phyloP scores from a whole-genome alignment of 2,113 vertebrate genomes.

The Pachyramphus minor region DNA sequence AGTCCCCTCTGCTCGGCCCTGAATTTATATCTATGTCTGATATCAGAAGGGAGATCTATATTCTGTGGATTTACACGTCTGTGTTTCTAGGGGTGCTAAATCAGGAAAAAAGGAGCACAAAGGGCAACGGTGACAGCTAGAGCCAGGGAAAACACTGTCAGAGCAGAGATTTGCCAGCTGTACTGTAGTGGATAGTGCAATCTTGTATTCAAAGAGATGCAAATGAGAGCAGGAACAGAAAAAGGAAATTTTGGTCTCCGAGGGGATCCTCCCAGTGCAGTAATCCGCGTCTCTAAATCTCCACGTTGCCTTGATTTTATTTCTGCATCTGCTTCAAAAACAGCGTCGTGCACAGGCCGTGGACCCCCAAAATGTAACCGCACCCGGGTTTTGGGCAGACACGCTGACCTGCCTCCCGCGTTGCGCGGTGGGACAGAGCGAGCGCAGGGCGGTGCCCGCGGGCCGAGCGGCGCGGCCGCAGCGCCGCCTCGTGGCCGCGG shows the following conservation, averaged over 20 bases:
- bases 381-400: rapidly evolving
- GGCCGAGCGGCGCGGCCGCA: not conserved
- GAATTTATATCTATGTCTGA: not conserved
- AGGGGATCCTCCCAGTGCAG: not conserved
- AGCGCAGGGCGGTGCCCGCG: too few species aligned
- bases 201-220: not conserved
- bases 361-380: rapidly evolving
- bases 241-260: not conserved
- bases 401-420: rapidly evolving
- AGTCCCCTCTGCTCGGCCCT: not conserved
- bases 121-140: not conserved
- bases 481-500: not conserved
- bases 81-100: not conserved
- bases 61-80: not conserved
- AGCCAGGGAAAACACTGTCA: not conserved
- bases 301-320: not conserved
- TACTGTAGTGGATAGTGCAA: rapidly evolving
- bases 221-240: not conserved
- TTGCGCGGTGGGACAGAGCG: not conserved
- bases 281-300: not conserved
- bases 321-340: not conserved
- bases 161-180: not conserved
- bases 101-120: not conserved
- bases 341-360: rapidly evolving
- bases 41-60: not conserved